Conservation (phyloP, 2,888 invertebrate species). For the Cephus rjabovi region DNA sequence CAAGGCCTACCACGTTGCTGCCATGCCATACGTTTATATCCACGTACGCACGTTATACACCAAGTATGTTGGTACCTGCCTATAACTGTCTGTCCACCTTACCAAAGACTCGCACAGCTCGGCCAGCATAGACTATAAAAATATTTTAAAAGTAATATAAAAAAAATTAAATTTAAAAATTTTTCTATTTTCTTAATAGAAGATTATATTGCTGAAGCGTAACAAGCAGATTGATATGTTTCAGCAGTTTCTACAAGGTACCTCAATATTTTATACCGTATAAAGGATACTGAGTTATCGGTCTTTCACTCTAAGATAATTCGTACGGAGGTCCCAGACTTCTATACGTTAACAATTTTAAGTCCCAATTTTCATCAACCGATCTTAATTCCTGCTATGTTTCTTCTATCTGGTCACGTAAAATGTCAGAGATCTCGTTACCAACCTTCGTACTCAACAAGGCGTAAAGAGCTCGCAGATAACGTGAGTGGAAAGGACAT, state of each 20-base stretch:
- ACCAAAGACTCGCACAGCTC: background rate
- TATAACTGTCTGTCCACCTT: slow-evolving; percentile 1
- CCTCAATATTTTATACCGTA: no score
- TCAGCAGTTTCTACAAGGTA: no score
- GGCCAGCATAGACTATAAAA: background rate
- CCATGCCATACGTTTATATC: slow-evolving; percentile 4
- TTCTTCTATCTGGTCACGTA: background rate
- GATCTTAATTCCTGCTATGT: background rate
- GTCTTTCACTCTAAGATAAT: background rate
- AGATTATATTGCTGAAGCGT: no score
- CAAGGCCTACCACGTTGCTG: slow-evolving; percentile 24
- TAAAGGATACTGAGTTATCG: background rate
- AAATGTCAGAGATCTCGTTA: background rate
- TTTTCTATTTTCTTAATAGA: background rate
- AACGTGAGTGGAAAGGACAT: slow-evolving; percentile 59
- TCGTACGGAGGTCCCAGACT: background rate
- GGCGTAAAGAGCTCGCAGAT: slow-evolving; percentile 56
- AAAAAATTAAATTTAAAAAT: background rate
- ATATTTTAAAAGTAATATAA: background rate
- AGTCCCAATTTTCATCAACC: background rate
- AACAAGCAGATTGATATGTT: no score
- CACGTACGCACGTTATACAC: background rate
- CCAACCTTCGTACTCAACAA: slow-evolving; percentile 43
- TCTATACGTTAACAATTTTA: background rate
- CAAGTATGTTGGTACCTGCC: background rate